Percentiles rank a stretch among this genome's conserved stretches.
Evolutionary conservation across 2,113 vertebrate genomes (phyloP).

Genomic region (Bungarus multicinctus): DNA sequence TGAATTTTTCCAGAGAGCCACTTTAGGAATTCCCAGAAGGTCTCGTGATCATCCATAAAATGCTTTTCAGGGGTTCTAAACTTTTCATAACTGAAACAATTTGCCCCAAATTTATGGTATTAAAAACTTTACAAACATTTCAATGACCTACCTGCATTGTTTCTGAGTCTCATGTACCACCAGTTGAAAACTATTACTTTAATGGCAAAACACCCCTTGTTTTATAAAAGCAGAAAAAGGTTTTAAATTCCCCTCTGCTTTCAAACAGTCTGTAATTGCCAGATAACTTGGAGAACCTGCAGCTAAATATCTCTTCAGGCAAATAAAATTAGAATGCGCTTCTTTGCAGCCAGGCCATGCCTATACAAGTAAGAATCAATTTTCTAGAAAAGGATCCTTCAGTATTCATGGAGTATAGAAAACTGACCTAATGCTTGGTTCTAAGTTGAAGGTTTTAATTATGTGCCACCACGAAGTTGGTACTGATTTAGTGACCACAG

Average conservation of each 20-base stretch:
- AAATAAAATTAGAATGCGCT: background rate
- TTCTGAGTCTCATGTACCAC: background rate
- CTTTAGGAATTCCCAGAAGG: background rate
- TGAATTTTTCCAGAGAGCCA: background rate
- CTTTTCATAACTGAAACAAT: background rate
- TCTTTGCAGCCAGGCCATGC: background rate
- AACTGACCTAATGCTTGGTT: background rate
- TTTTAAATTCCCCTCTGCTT: background rate
- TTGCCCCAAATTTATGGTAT: background rate
- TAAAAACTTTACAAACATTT: background rate
- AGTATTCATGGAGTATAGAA: background rate
- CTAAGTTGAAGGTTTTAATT: background rate
- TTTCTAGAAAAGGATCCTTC: background rate
- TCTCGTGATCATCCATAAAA: background rate
- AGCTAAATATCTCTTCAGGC: background rate
- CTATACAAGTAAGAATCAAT: background rate
- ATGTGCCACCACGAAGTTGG: background rate
- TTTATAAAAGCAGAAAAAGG: background rate
- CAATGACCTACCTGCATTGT: background rate
- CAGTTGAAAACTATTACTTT: background rate
- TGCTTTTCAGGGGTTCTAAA: background rate
- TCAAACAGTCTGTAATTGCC: background rate
- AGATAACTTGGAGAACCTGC: background rate
- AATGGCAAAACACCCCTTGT: background rate
- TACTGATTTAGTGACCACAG: background rate